Percentiles rank a stretch among this genome's conserved stretches.
Evolutionary conservation across 2,113 vertebrate genomes (phyloP).

Genomic region (Triplophysa dalaica): DNA sequence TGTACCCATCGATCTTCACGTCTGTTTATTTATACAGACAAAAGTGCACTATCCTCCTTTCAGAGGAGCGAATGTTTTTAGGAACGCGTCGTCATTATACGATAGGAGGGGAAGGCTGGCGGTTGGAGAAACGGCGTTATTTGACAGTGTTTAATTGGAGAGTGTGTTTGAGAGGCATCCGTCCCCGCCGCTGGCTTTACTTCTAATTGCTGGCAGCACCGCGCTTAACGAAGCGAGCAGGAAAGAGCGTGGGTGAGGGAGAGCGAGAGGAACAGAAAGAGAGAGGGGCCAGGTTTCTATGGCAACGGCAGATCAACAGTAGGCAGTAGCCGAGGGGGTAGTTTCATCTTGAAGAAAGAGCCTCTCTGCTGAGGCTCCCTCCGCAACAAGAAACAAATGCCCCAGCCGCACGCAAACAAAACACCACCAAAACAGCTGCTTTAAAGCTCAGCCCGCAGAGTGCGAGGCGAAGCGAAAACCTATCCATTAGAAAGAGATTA

Average conservation of each 20-base stretch:
- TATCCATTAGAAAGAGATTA: slow-evolving; percentile 31
- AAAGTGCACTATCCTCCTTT: not conserved
- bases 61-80: slow-evolving; percentile 14
- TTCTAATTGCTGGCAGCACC: slow-evolving; percentile 77
- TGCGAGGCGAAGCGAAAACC: slow-evolving; percentile 10
- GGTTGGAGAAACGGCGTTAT: slow-evolving; percentile 64
- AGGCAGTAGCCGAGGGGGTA: slow-evolving; percentile 68
- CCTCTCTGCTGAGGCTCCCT: slow-evolving; percentile 65
- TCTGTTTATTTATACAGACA: slow-evolving; percentile 19
- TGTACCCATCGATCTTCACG: slow-evolving; percentile 20
- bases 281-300: slow-evolving; percentile 77
- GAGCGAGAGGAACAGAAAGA: slow-evolving; percentile 56
- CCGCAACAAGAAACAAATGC: slow-evolving; percentile 61
- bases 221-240: slow-evolving; percentile 77
- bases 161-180: slow-evolving; percentile 74
- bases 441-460: slow-evolving; percentile 31
- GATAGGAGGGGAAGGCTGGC: slow-evolving; percentile 58
- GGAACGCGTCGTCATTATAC: not conserved
- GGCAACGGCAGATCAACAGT: slow-evolving; percentile 68
- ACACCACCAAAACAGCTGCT: slow-evolving; percentile 11
- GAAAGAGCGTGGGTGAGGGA: slow-evolving; percentile 67
- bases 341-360: slow-evolving; percentile 75
- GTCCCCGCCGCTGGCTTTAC: slow-evolving; percentile 74
- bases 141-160: slow-evolving; percentile 79
- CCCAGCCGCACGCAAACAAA: slow-evolving; percentile 28